phyloP scores from a whole-genome alignment of 1,140 invertebrate species.

The Ylistrum balloti region DNA sequence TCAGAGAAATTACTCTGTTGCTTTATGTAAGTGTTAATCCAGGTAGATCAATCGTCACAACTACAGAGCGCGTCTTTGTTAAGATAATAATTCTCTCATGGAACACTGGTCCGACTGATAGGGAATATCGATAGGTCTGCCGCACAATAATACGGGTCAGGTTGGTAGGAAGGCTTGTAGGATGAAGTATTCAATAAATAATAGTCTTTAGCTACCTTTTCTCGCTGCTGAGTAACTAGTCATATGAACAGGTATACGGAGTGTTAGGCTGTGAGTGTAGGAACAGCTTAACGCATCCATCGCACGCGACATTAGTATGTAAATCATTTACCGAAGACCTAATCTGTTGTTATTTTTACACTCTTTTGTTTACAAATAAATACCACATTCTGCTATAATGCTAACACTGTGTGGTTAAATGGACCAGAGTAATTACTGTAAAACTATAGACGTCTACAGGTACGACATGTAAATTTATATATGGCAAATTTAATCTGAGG shows the following conservation, averaged over 20 bases:
- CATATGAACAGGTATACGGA: not conserved
- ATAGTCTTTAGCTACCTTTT: not conserved
- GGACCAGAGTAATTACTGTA: not conserved
- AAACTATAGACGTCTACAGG: not conserved
- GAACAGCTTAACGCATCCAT: not conserved
- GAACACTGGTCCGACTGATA: not conserved
- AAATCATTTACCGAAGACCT: not conserved
- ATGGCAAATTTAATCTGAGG: not conserved
- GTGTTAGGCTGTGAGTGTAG: not conserved
- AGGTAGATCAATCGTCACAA: not conserved
- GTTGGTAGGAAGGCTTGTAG: not conserved
- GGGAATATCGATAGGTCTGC: conserved; percentile 29
- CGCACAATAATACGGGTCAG: not conserved
- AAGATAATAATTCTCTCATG: not conserved
- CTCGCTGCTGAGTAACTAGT: not conserved
- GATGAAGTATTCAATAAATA: not conserved
- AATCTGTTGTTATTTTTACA: not conserved
- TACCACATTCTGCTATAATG: not conserved
- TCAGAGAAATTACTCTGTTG: conserved; percentile 18
- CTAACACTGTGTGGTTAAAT: not conserved
- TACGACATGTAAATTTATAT: not conserved
- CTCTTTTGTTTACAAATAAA: not conserved
- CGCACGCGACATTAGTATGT: not conserved
- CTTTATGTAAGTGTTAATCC: conserved; percentile 14
- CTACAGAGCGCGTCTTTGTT: not conserved